These are phyloP conservation scores for Edolisoma coerulescens DNA, from an alignment of 2,113 vertebrate genomes.

Conservation along the genomic window DNA sequence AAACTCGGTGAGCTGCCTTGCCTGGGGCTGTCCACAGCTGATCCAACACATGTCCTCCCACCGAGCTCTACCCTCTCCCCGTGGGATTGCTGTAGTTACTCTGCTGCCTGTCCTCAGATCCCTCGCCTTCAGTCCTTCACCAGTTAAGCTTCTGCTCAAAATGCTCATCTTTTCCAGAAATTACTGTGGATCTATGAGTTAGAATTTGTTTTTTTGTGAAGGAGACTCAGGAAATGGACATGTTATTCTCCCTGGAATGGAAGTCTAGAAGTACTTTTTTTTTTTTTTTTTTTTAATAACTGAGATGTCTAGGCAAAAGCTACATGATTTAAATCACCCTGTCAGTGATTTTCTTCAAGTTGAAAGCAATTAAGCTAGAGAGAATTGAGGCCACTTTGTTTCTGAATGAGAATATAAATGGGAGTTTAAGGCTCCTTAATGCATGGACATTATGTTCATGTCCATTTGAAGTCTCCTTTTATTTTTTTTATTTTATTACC, in stretches of 20 bases:
- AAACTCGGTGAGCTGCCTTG: background rate
- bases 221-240: background rate
- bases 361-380: slow-evolving; percentile 39
- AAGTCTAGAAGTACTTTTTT: background rate
- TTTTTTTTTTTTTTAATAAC: background rate
- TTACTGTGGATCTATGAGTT: background rate
- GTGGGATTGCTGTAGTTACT: background rate
- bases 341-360: slow-evolving; percentile 19
- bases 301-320: background rate
- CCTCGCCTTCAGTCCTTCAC: background rate
- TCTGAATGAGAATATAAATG: slow-evolving; percentile 31
- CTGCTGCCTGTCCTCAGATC: background rate
- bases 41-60: no score
- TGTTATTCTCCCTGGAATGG: background rate
- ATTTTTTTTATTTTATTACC: background rate
- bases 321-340: background rate
- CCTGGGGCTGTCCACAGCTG: background rate
- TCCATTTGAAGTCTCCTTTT: background rate
- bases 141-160: background rate
- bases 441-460: background rate
- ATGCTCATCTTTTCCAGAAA: background rate
- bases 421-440: background rate
- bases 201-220: background rate
- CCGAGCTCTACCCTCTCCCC: background rate
- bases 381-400: slow-evolving; percentile 29